Evolutionary conservation across 2,888 invertebrate species (phyloP), one percentile per base, ranked within the genome.

Genomic region (Diadegma fenestrale): DNA sequence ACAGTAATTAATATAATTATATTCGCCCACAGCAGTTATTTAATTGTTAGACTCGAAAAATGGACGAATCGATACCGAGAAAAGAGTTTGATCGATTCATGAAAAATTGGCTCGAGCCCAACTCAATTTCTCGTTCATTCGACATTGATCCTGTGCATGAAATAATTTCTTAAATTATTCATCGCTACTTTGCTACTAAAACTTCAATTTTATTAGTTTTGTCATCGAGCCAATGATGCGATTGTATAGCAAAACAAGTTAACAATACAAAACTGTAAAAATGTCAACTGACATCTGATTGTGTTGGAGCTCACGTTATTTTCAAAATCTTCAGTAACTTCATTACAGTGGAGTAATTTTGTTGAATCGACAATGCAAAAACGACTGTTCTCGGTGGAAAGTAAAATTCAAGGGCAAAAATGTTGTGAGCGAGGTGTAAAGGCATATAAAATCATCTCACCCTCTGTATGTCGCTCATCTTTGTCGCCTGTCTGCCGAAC

Each of bases 391-490:
- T 58, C 5, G 6, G 26, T 58, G 58, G 14, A 14, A 10, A 12
- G 22, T 0, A 19, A n/a, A 54, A 54, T 54, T 22, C 14, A 51
- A 37, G 54, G 64, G 48, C 37, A 19, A 45, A 68, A 71, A 51
- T 69, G 51, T 54, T 37, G 17, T 48, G 61, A 41, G 64, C 64
- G 63, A 78, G 79, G 72, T 68, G 76, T 76, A 77, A 72, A 77
- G 77, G 68, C 72, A 77, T 77, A 85, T 79, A 75, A 72, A 80
- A 76, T 85, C 73, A n/a, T 73, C 97, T 97, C 95, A 98, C 98
- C 95, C 96, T 96, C 95, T 97, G 97, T 92, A 98, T 96, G 94
- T 97, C 97, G 92, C 96, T 97, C 97, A 97, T 97, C 95, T 97
- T 97, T 22, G 98, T 98, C 93, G 97, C 97, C 94, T 97, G 97